Base-by-base conservation (phyloP, 1,140 invertebrate species). In the Belonocnema kinseyi region DNA sequence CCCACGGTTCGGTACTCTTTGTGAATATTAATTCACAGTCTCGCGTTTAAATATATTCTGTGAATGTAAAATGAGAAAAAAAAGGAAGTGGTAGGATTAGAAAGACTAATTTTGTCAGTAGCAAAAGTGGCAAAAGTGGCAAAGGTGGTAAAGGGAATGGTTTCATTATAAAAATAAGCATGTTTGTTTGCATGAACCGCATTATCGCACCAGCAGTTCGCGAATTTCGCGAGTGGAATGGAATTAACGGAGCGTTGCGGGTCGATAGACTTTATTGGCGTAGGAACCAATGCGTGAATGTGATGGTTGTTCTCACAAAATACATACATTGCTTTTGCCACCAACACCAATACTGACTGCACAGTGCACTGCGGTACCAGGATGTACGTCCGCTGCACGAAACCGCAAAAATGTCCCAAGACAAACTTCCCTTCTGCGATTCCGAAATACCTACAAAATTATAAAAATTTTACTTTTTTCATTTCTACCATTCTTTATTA, bases 241-340 rank as follows among this genome's bases (percentile, higher is more conserved):
- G 73, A 80, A 80, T 82, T 82, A 82, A 82, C 81, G 81, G 73
- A 78, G 61, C 74, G 66, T 77, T 78, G 76, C 66, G 81, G 81
- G 73, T 77, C 72, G 80, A 78, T 82, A 80, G 81, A 78, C 78
- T 80, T 80, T 82, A 80, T 82, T 78, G 78, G 78, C 71, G 78
- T 72, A 77, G 58, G 46, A 54, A n/a, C n/a, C 53, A 4, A 54
- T 54, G 53, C 19, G 50, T 76, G 21, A 53, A 61, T 50, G 61
- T 53, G 26, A 33, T 33, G 26, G 26, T 33, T 33, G 2, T 74
- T 58, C 54, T 21, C 73, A 61, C 33, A 17, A 40, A 54, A 52
- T 71, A 75, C 40, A 75, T 82, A 76, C 73, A 76, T 72, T 80
- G 76, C 81, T 33, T 61, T 70, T 56, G 54, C 72, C 58, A 82